A percentile compares a stretch with the other conserved stretches of the same genome.
phyloP scores from a whole-genome alignment of 2,888 invertebrate species.

The Hirtodrosophila alboralis region DNA sequence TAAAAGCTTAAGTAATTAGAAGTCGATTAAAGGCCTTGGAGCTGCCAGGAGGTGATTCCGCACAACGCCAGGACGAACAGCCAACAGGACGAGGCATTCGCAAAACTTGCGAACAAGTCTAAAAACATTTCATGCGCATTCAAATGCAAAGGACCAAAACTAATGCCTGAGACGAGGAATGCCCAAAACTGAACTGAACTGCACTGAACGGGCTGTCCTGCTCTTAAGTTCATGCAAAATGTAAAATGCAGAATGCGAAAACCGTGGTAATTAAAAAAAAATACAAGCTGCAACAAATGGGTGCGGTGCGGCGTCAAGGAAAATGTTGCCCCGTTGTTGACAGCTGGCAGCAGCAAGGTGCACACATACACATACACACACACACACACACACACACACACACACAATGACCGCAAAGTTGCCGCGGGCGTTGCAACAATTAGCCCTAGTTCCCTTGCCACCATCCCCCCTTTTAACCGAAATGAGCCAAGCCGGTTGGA shows the following conservation, averaged over 20 bases:
- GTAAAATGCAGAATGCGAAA: slow-evolving; percentile 52
- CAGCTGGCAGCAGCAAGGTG: slow-evolving; percentile 55
- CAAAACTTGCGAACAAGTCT: slow-evolving; percentile 60
- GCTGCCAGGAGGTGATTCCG: not conserved
- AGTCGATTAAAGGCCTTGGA: slow-evolving; percentile 66
- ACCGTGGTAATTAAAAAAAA: slow-evolving; percentile 70
- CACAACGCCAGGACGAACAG: not conserved
- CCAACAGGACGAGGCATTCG: slow-evolving; percentile 13
- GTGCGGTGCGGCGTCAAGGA: slow-evolving; percentile 11
- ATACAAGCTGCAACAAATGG: slow-evolving; percentile 22
- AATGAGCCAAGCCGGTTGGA: slow-evolving; percentile 36
- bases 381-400: too few relatives aligned
- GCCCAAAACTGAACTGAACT: slow-evolving; percentile 7
- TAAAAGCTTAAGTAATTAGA: slow-evolving; percentile 73
- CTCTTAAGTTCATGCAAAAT: slow-evolving; percentile 60
- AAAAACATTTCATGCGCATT: slow-evolving; percentile 68
- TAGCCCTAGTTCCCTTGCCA: slow-evolving; percentile 41
- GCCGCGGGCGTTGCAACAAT: slow-evolving; percentile 69
- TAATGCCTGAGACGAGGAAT: slow-evolving; percentile 41
- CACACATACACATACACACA: too few relatives aligned
- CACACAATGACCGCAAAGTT: slow-evolving; percentile 53
- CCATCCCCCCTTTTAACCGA: slow-evolving; percentile 4
- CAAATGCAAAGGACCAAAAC: slow-evolving; percentile 62
- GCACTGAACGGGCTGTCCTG: slow-evolving; percentile 13
- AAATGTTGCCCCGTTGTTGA: slow-evolving; percentile 53